Evolutionary conservation across 2,113 vertebrate genomes (phyloP).

Genomic region (Columbina picui): DNA sequence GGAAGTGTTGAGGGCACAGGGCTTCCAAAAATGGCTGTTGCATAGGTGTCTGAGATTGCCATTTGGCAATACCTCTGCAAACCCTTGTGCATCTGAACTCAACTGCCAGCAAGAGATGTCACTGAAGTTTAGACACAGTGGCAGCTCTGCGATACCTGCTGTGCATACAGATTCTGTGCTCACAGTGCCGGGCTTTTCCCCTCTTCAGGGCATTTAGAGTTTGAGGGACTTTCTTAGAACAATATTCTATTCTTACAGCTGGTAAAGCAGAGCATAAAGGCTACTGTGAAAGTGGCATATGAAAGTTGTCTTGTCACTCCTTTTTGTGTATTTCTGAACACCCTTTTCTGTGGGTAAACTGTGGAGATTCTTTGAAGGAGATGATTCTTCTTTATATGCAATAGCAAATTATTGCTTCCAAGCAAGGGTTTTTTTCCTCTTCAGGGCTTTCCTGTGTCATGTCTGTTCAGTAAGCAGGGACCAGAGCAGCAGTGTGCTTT

Average conservation of each 20-base stretch:
- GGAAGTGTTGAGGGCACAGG: not conserved
- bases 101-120: not conserved
- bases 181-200: not conserved
- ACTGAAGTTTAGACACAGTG: not conserved
- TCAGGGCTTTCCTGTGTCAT: not conserved
- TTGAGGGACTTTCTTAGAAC: not conserved
- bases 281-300: not conserved
- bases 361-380: not conserved
- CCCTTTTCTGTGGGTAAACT: not conserved
- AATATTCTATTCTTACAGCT: not conserved
- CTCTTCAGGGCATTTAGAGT: not conserved
- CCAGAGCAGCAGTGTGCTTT: constrained; percentile 27
- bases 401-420: not conserved
- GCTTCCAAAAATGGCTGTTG: not conserved
- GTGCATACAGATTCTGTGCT: not conserved
- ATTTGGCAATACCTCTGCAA: not conserved
- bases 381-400: not conserved
- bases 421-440: not conserved
- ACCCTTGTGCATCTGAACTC: not conserved
- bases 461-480: not conserved
- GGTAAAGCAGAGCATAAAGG: not conserved
- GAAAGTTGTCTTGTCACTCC: not conserved
- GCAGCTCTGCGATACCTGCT: not conserved
- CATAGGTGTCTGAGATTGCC: not conserved
- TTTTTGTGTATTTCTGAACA: not conserved